Evolutionary conservation across 1,140 invertebrate genomes (phyloP), one percentile per base, ranked within the genome.

Genomic region (Bemisia tabaci): DNA sequence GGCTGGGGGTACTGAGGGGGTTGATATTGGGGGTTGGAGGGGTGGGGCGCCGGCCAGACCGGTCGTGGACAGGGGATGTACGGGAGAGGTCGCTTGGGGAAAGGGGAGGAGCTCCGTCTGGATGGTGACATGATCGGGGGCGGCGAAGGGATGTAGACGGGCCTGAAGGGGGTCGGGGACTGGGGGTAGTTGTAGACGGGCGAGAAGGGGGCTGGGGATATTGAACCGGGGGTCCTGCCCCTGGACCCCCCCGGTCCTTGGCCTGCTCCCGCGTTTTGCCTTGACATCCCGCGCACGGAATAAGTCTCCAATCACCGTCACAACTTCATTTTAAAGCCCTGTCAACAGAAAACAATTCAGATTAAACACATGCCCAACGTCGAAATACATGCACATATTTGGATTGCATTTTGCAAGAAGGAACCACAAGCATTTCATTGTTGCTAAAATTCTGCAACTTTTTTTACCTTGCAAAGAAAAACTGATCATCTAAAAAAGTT

Each of bases 41-140:
- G 76, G 64, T 79, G 70, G 23, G 78, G 76, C 17, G 77, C 75
- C 12, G 82, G 82, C 85, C 85, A 87, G 63, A 83, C 77, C 9
- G 85, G 85, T 71, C 84, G 77, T 1, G 85, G 85, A 70, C 85
- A 85, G 23, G 81, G 80, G 26, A 80, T 79, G 67, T 74, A 81
- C 25, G 77, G 74, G 0, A 76, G 69, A 1, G 77, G 71, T 59
- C 77, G 74, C 27, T 72, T 73, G 2, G 65, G 63, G 23, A 68
- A 65, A 2, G 17, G 77, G 75, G 64, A 77, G 79, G 68, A 77
- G 75, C n/a, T 74, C 76, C 12, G 76, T 77, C 12, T 75, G 79
- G 60, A 78, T 75, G 2, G 76, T 67, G 72, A 68, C 21, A 67
- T 64, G 22, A 74, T 73, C 25, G 70, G 70, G 2, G 73, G 72